Percentiles rank a stretch among this genome's conserved stretches.
phyloP scores from a whole-genome alignment of 2,888 invertebrate species.

The Hydrotaea cyrtoneurina region DNA sequence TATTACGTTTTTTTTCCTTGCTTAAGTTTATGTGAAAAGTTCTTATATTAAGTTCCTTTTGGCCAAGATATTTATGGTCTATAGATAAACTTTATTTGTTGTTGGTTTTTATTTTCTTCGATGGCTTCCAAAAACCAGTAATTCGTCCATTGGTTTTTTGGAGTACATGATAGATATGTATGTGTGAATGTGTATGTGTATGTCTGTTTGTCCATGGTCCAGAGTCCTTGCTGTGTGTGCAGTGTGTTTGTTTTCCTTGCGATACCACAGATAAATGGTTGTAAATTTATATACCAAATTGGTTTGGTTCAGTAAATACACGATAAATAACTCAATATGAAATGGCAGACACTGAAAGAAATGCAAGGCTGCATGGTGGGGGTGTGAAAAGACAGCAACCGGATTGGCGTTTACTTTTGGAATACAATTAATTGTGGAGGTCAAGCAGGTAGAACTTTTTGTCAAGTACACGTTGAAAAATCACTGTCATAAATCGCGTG shows the following conservation, averaged over 20 bases:
- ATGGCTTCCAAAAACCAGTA: background rate
- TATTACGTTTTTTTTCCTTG: background rate
- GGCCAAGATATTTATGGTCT: background rate
- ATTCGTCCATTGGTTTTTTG: background rate
- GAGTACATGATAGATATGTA: background rate
- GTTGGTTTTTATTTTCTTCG: background rate
- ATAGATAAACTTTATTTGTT: slow-evolving; percentile 16
- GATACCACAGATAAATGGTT: slow-evolving; percentile 26
- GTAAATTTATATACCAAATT: slow-evolving; percentile 20
- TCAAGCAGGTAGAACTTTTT: too few relatives aligned
- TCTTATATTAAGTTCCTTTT: background rate
- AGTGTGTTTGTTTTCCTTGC: background rate
- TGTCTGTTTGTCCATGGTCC: too few relatives aligned
- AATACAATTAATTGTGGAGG: too few relatives aligned
- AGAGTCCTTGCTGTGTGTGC: background rate
- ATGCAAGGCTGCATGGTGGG: too few relatives aligned
- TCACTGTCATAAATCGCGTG: too few relatives aligned
- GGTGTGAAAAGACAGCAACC: too few relatives aligned
- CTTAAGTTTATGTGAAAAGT: slow-evolving; percentile 9
- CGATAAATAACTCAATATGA: slow-evolving; percentile 24
- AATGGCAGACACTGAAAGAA: background rate
- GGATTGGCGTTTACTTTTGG: too few relatives aligned
- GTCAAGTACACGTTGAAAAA: too few relatives aligned
- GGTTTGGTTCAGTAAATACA: background rate
- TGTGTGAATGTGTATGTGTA: too few relatives aligned